Evolutionary conservation across 2,797 vertebrate species (phyloP), one percentile per base, ranked within the genome.

Genomic region (Acanthurus tractus): DNA sequence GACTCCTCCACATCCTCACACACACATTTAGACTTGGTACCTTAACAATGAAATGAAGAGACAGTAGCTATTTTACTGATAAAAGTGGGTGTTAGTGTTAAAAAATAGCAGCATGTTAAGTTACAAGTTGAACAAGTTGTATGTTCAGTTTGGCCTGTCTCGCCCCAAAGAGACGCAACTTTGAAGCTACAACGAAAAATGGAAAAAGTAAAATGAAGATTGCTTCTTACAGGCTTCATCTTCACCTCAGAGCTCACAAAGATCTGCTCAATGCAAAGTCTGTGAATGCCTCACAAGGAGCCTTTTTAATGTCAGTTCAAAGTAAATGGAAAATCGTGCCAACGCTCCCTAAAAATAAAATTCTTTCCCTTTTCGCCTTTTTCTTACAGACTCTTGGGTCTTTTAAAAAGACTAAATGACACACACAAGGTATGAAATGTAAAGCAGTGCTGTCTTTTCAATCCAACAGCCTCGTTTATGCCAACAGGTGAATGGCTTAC

Each of bases 31-130:
- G 70, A 88, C 74, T 81, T 80, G 83, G 89, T 90, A 90, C 87
- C 29, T 34, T 34, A 7, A 34, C 90, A 50, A 66, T 45, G 46
- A 86, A 79, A 81, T 63, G 25, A 74, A 57, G 29, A 59, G 50
- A 74, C 12, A 48, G 52, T 40, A 70, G 63, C 76, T 61, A 38
- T 57, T 34, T 78, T 50, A 50, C 61, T 25, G 49, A 58, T 48
- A 63, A 77, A 40, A 44, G 42, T 10, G 25, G 34, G 48, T 45
- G 68, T 86, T 86, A 83, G 81, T 87, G 78, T 88, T 84, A 56
- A 63, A 70, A 82, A 67, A 69, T 90, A 92, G 88, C 91, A 93
- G 90, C 90, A 86, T 79, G 70, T 84, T 79, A 78, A 46, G 56
- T 69, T 79, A 67, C 55, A 20, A 78, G 62, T 70, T 49, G 44